These are phyloP conservation scores for Stegophylla sp. DNA, from an alignment of 2,888 invertebrate genomes.

Conservation along the genomic window DNA sequence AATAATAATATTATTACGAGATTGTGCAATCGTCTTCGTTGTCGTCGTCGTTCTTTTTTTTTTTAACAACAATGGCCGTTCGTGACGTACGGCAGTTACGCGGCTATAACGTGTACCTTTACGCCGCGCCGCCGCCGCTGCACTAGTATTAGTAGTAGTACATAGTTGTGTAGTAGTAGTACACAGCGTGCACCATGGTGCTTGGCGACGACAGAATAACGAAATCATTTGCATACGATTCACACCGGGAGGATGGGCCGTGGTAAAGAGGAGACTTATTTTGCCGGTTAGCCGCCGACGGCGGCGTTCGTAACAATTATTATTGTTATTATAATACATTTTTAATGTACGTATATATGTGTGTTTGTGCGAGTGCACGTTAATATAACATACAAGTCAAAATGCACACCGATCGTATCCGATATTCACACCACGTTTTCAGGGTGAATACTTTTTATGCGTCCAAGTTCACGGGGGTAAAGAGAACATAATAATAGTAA, in stretches of 20 bases:
- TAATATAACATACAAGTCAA: too few relatives aligned
- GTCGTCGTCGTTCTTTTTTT: slow-evolving; percentile 4
- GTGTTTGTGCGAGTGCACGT: too few relatives aligned
- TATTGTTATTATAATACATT: too few relatives aligned
- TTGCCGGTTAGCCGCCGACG: neutral
- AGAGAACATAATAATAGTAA: too few relatives aligned
- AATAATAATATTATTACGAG: slow-evolving; percentile 13
- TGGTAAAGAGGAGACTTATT: neutral
- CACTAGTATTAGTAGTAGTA: too few relatives aligned
- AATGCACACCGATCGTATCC: neutral
- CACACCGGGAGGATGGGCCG: slow-evolving; percentile 7
- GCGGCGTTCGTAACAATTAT: neutral
- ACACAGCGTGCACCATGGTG: slow-evolving; percentile 15
- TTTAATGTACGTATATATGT: too few relatives aligned
- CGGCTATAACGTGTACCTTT: neutral
- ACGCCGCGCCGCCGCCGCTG: neutral
- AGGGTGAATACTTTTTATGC: slow-evolving; percentile 33
- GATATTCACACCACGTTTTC: neutral
- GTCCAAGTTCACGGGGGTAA: neutral
- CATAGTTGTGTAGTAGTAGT: too few relatives aligned
- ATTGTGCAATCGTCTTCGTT: slow-evolving; percentile 31
- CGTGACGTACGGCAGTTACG: slow-evolving; percentile 42
- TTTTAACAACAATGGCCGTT: slow-evolving; percentile 39
- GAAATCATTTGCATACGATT: slow-evolving; percentile 51
- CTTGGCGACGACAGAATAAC: slow-evolving; percentile 6